Percentiles rank a stretch among this genome's conserved stretches.
Evolutionary conservation across 2,797 vertebrate genomes (phyloP).

Genomic region (Clamator glandarius): DNA sequence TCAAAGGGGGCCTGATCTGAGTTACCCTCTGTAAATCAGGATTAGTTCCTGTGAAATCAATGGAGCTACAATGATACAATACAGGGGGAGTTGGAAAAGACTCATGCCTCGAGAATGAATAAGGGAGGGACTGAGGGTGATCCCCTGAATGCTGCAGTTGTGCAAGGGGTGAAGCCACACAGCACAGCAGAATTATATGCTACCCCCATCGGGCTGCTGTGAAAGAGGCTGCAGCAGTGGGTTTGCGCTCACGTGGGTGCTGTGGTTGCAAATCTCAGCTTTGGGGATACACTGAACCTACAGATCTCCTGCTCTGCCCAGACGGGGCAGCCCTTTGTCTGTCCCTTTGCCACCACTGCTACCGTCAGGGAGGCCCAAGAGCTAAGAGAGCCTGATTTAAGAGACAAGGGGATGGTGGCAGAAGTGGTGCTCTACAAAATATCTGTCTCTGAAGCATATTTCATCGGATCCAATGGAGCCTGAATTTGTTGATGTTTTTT

Average conservation of each 20-base stretch:
- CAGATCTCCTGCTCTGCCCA: background rate
- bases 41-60: slow-evolving; percentile 56
- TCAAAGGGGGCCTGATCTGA: slow-evolving; percentile 64
- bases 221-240: background rate
- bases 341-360: rapidly evolving
- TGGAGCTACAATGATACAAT: slow-evolving; percentile 40
- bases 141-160: background rate
- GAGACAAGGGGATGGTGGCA: background rate
- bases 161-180: background rate
- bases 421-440: background rate
- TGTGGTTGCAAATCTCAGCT: background rate
- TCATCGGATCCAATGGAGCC: background rate
- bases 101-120: background rate
- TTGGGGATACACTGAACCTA: rapidly evolving
- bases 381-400: background rate
- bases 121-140: background rate
- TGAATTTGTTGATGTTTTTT: background rate
- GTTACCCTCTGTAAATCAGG: slow-evolving; percentile 67
- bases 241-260: background rate
- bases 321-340: background rate
- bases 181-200: background rate
- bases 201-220: rapidly evolving
- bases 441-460: background rate
- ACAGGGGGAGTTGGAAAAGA: background rate
- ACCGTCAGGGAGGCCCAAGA: background rate